Evolutionary conservation across 2,797 vertebrate species (phyloP), one percentile per base, ranked within the genome.

Genomic region (Sorex maritimensis): DNA sequence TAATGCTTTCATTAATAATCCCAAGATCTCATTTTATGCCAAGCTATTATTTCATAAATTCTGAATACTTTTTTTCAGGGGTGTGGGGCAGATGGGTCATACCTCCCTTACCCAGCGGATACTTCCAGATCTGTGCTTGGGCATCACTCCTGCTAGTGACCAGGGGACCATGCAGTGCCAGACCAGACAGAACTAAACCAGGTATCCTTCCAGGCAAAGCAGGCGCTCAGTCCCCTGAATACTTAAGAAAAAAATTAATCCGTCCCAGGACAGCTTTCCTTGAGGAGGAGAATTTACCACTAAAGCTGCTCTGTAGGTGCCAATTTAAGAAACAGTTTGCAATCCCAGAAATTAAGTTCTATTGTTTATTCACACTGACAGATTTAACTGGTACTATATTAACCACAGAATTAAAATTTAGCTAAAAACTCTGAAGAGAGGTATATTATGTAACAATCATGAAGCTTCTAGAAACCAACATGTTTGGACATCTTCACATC

Each of bases 351-450:
- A 93, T 86, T 44, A 94, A 83, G 49, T 2, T 78, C 81, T 78
- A 67, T 69, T 49, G 55, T 63, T 88, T 90, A 83, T 73, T 91
- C 52, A 71, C 17, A 90, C 77, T 91, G 75, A 49, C 55, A 87
- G 83, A 91, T 77, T 93, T 92, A 90, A 80, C 82, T 52, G 63
- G 41, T 86, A 80, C 15, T 92, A 30, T 78, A 92, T 68, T 86
- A 86, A 90, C 49, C 61, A n/a, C 49, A 17, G 38, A 85, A 75
- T 80, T 90, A 86, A 75, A 96, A 92, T 74, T 24, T 49, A 46
- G 55, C 72, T 78, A 90, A 95, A 79, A 81, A 38, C 63, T 93
- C 44, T 80, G 65, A 83, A 90, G 49, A 9, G 71, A 77, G 24
- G 65, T 23, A 68, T 4, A 55, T 63, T 65, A 89, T 28, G 0